phyloP scores from a whole-genome alignment of 1,140 invertebrate genomes.

The Anagrus nilaparvatae region DNA sequence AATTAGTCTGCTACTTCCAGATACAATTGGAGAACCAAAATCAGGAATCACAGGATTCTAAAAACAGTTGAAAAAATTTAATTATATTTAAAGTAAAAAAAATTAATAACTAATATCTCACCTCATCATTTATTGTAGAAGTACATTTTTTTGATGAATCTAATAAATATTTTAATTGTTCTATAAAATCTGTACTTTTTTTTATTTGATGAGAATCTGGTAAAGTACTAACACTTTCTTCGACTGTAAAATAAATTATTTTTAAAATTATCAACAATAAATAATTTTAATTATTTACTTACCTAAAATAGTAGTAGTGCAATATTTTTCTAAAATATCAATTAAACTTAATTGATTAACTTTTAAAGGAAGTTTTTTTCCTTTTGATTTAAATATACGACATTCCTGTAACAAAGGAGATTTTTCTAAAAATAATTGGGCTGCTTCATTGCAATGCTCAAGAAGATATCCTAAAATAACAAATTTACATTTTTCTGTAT shows the following conservation, averaged over 20 bases:
- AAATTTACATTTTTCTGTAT: too few relatives aligned
- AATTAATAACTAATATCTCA: too few relatives aligned
- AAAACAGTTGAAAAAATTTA: constrained; percentile 33
- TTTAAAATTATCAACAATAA: not conserved
- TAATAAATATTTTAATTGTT: constrained; percentile 34
- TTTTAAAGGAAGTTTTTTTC: constrained; percentile 34
- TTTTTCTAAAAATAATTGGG: constrained; percentile 35
- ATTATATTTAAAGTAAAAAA: constrained; percentile 40
- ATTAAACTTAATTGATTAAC: constrained; percentile 32
- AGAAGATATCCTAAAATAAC: constrained; percentile 37
- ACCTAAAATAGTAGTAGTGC: constrained; percentile 30
- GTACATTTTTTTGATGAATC: constrained; percentile 32
- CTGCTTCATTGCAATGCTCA: constrained; percentile 36
- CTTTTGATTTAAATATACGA: constrained; percentile 27
- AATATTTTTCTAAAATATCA: constrained; percentile 39
- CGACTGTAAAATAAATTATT: constrained; percentile 25
- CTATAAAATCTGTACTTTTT: constrained; percentile 30
- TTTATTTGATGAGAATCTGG: constrained; percentile 27
- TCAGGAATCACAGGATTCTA: not conserved
- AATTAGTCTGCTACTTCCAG: too few relatives aligned
- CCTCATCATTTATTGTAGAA: too few relatives aligned
- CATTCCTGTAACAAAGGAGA: constrained; percentile 40
- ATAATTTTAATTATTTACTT: constrained; percentile 10
- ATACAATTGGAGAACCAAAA: not conserved
- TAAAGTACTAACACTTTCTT: constrained; percentile 32